Evolutionary conservation across 1,140 invertebrate genomes (phyloP).

Genomic region (Drosophila elegans): DNA sequence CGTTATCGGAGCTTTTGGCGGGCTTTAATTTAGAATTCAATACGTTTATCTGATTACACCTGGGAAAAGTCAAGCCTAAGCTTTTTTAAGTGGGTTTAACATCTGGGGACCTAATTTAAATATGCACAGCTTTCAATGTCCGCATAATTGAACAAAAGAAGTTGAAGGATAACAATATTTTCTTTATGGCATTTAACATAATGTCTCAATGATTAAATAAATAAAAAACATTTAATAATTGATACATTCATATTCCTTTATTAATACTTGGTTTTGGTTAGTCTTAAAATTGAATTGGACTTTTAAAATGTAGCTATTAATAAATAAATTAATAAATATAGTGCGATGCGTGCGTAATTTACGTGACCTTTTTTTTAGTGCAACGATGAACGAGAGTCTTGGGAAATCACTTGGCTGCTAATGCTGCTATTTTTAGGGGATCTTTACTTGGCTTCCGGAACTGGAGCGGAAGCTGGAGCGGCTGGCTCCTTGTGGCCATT

Average conservation of each 20-base stretch:
- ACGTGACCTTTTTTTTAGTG: slow-evolving; percentile 53
- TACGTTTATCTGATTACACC: not conserved
- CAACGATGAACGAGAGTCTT: slow-evolving; percentile 70
- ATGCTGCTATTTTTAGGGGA: slow-evolving; percentile 6
- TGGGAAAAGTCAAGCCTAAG: slow-evolving; percentile 10
- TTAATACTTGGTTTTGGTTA: slow-evolving; percentile 56
- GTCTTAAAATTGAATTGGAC: slow-evolving; percentile 50
- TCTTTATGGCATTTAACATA: no score
- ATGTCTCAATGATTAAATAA: not conserved
- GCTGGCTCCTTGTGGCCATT: slow-evolving; percentile 54
- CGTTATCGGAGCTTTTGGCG: slow-evolving; percentile 15
- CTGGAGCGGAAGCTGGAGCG: slow-evolving; percentile 62
- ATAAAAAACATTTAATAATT: not conserved
- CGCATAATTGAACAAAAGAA: slow-evolving; percentile 17
- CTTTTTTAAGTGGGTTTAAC: slow-evolving; percentile 22
- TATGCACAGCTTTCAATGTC: slow-evolving; percentile 16
- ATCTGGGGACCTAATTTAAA: slow-evolving; percentile 21
- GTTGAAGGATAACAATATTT: not conserved
- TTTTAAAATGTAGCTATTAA: slow-evolving; percentile 38
- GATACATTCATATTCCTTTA: slow-evolving; percentile 55
- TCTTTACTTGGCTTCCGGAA: slow-evolving; percentile 51
- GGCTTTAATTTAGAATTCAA: slow-evolving; percentile 28
- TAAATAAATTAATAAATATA: slow-evolving; percentile 53
- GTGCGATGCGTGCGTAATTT: slow-evolving; percentile 55
- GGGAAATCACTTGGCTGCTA: slow-evolving; percentile 65